Base-by-base conservation (phyloP, 30 jellyfish, hydroid and myxozoan genomes). In the Aurelia coerulea region DNA sequence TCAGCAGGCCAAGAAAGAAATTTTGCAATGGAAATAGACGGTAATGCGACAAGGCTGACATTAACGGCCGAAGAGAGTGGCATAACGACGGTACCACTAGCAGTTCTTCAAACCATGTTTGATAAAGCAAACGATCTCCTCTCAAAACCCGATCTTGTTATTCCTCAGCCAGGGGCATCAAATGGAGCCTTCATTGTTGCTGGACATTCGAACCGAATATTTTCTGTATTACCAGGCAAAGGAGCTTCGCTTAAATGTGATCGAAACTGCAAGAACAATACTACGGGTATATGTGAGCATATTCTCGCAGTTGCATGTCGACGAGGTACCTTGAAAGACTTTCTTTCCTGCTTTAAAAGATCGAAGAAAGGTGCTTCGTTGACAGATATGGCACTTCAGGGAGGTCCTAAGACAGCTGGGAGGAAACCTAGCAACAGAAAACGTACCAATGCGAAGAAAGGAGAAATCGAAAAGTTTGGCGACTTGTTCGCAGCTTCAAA, bases 341-440 rank as follows among this genome's bases (percentile, higher is more conserved):
- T 67, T 67, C 31, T 67, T 35, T 19, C 54, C 18, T 67, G 78
- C 46, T 67, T n/a, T 67, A 67, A 67, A 35, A 51, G 78, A 67
- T 5, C 54, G n/a, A 67, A 35, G 35, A 67, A 67, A 33, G 54
- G 78, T 33, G 51, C 78, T 35, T 67, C 78, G 9, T 5, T 67
- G 19, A 67, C 78, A 5, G 58, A n/a, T 67, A 31, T 67, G 50
- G 78, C 78, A 9, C 78, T 67, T 19, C 78, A 67, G 51, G 78
- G 78, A 14, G 78, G 78, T 33, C 78, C 54, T 34, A 67, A 67
- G 54, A 67, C 78, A 23, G 78, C 54, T 5, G 78, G 78, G 2
- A 67, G n/a, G 23, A 67, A 67, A 35, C 78, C 78, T 5, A 67
- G 78, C 54, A 19, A 31, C 29, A 31, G 78, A 23, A 67, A 67